Percentiles rank a stretch among this genome's conserved stretches.
Conservation (phyloP, 1,140 invertebrate species). For the Penaeus vannamei region DNA sequence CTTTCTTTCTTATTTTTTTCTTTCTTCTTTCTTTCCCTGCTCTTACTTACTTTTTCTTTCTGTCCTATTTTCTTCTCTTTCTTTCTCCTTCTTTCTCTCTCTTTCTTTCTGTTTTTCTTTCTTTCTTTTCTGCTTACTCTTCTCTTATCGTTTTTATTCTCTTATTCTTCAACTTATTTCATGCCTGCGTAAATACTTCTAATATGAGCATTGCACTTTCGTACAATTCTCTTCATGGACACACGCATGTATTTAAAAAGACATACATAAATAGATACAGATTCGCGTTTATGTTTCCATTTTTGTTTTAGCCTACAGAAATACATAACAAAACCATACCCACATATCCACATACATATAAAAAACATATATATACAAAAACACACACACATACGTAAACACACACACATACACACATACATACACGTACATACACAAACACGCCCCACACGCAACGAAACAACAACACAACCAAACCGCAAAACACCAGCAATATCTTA, state of each 20-base stretch:
- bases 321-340: neutral
- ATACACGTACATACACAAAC: neutral
- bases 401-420: neutral
- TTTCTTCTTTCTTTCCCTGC: too few species aligned
- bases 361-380: neutral
- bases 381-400: neutral
- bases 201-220: too few species aligned
- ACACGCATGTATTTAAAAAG: neutral
- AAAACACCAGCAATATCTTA: neutral
- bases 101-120: too few species aligned
- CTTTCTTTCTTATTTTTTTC: too few species aligned
- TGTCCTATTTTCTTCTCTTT: too few species aligned
- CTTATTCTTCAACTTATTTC: too few species aligned
- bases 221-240: too few species aligned
- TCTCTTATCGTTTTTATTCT: too few species aligned
- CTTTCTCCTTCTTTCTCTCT: too few species aligned
- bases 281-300: neutral
- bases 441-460: neutral
- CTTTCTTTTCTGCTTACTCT: too few species aligned
- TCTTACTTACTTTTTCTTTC: too few species aligned
- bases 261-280: neutral
- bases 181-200: too few species aligned
- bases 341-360: neutral
- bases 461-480: neutral
- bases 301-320: neutral